Conservation (phyloP, 2,113 vertebrate species). For the Trematocara unimaculatum region DNA sequence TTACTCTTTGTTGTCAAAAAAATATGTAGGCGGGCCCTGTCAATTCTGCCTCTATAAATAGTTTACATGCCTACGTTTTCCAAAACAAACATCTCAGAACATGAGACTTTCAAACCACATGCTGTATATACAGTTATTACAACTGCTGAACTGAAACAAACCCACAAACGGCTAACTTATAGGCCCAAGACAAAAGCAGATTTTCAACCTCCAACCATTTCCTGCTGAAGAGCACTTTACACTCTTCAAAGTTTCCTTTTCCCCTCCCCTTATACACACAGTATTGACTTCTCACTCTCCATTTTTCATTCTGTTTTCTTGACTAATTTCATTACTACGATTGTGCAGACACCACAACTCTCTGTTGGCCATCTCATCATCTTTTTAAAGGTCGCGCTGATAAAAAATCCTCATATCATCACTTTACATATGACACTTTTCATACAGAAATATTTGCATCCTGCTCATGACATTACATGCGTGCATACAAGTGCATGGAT, state of each 20-base stretch:
- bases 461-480: not conserved
- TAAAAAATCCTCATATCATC: not conserved
- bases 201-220: not conserved
- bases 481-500: not conserved
- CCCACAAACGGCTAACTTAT: not conserved
- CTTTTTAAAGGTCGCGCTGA: not conserved
- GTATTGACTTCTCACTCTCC: not conserved
- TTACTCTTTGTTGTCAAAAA: not conserved
- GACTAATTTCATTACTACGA: not conserved
- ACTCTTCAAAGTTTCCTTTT: not conserved
- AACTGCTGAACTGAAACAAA: not conserved
- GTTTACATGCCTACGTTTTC: not conserved
- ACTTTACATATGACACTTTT: not conserved
- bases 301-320: not conserved
- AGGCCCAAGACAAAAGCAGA: not conserved
- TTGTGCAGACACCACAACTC: not conserved
- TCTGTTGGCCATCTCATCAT: not conserved
- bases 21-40: not conserved
- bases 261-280: no score
- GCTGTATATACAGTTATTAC: not conserved
- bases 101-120: not conserved
- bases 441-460: slow-evolving; percentile 9
- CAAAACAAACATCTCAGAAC: not conserved
- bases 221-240: not conserved
- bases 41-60: not conserved